Percentiles rank a stretch among this genome's conserved stretches.
Conservation (phyloP, 2,113 vertebrate species). For the Isurus oxyrinchus region DNA sequence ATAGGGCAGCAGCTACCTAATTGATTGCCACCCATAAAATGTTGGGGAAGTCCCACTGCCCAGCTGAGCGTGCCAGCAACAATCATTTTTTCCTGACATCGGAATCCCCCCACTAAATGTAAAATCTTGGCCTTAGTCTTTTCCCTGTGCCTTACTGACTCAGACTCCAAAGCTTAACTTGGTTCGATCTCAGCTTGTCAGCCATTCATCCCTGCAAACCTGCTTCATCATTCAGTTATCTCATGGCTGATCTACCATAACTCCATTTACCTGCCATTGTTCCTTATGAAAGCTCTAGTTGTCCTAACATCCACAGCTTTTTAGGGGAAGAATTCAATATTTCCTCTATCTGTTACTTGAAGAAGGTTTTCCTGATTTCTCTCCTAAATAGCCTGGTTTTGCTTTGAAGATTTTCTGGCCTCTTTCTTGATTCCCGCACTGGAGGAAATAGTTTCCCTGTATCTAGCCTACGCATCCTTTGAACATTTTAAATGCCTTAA, state of each 20-base stretch:
- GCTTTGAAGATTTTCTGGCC: background rate
- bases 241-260: background rate
- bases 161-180: background rate
- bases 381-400: too few relatives aligned
- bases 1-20: too few relatives aligned
- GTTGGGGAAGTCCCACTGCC: too few relatives aligned
- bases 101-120: too few relatives aligned
- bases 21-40: too few relatives aligned
- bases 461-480: background rate
- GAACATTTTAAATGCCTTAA: background rate
- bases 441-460: background rate
- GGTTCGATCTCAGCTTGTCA: background rate
- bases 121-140: too few relatives aligned
- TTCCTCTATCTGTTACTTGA: too few relatives aligned
- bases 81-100: too few relatives aligned
- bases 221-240: background rate
- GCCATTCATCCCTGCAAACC: background rate
- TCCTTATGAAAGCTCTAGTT: background rate
- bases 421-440: background rate
- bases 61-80: too few relatives aligned
- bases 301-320: background rate
- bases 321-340: too few relatives aligned
- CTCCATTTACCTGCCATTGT: background rate
- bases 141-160: background rate
- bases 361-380: too few relatives aligned